Conservation (phyloP, 2,888 invertebrate genomes). For the Polyommatus icarus region DNA sequence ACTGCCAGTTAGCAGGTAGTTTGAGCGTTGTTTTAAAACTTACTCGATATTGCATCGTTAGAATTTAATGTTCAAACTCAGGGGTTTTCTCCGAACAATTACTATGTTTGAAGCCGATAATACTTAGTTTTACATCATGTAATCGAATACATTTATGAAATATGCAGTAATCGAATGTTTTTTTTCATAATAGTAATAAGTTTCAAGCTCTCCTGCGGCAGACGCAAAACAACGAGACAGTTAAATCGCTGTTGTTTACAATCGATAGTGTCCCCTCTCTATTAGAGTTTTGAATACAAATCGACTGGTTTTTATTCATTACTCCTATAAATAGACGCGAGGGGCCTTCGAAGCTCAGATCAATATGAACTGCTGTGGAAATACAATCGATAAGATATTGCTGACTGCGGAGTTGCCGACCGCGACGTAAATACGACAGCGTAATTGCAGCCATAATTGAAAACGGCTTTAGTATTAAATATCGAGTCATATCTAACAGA, state of each 20-base stretch:
- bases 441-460: neutral
- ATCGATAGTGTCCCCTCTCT: conserved; percentile 4
- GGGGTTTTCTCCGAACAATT: too few relatives aligned
- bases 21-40: neutral
- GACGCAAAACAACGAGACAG: neutral
- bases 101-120: too few relatives aligned
- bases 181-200: neutral
- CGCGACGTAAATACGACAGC: conserved; percentile 4
- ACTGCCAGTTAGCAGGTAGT: neutral
- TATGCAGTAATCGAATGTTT: too few relatives aligned
- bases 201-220: neutral
- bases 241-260: neutral
- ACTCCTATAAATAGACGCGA: conserved; percentile 26
- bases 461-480: neutral
- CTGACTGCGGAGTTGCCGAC: neutral
- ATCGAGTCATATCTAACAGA: neutral
- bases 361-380: conserved; percentile 18
- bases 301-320: conserved; percentile 11
- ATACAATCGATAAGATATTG: conserved; percentile 18
- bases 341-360: conserved; percentile 26
- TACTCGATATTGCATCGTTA: neutral
- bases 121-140: too few relatives aligned
- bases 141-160: too few relatives aligned
- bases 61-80: neutral
- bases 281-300: conserved; percentile 25